Base-by-base conservation (phyloP, 2,888 invertebrate species). In the Tenthredo distinguenda region DNA sequence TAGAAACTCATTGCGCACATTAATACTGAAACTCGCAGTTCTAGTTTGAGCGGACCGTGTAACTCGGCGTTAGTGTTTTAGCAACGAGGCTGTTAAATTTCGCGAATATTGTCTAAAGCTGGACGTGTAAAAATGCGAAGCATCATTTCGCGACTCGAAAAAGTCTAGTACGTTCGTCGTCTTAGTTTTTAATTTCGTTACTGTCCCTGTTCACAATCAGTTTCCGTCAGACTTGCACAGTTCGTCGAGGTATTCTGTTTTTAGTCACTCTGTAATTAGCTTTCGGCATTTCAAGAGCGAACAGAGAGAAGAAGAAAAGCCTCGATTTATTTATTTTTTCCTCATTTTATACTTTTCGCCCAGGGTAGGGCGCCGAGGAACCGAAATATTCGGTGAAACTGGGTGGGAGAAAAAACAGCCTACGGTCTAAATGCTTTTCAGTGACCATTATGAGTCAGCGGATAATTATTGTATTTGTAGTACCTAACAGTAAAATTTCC, bases 261-360 rank as follows among this genome's bases (percentile, higher is more conserved):
- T 37, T 62, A 37, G 81, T 37, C 81, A 81, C 26, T 62, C 37
- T 40, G 81, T 81, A 81, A 81, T 81, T 81, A 81, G 81, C 58
- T 21, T 62, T 58, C 34, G 50, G 34, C 9, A 62, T 58, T 62
- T 58, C 40, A 62, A n/a, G 81, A 26, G 15, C 58, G 62, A 74
- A 74, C 37, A 37, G 34, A 37, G 12, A 3, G 40, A 43, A 43
- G 26, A 26, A 72, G 72, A 68, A 31, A 34, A 18, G 62, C 21
- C 62, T 26, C 26, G 34, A 68, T 68, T 68, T 31, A 6, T 21
- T 34, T 10, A 12, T 43, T 74, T 74, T 62, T 62, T 21, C 3
- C 21, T 2, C 3, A 62, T 62, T 26, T 62, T 26, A 4, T 26
- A n/a, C 10, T 62, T 62, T 10, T 26, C 21, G n/a, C 12, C 7